Base-by-base conservation (phyloP, 2,113 vertebrate species). In the Gobius niger region DNA sequence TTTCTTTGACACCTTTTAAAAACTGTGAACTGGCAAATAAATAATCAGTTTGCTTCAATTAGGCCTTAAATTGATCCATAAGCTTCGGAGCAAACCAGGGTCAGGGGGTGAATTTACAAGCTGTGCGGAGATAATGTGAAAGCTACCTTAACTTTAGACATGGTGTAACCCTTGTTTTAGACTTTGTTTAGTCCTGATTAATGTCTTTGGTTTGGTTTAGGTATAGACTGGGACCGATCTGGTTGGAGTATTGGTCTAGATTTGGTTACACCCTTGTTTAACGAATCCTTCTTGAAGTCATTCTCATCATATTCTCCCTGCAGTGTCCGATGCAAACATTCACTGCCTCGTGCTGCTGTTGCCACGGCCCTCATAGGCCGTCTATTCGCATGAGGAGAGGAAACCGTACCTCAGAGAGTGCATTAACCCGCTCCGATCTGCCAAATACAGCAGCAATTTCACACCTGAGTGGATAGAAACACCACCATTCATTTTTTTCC, bases 371-470 rank as follows among this genome's bases (percentile, higher is more conserved):
- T 1, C 54, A 14, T 41, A 75, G 70, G 68, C 63, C 47, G 57
- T 44, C 34, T 8, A 49, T 80, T 46, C 24, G 52, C 63, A 44
- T 44, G 44, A 70, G 71, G 70, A 84, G 15, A 63, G 68, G 63
- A 84, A 76, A 62, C 47, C 24, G 63, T 62, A 63, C 76, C 80
- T 63, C 61, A 42, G 81, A 89, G 83, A 86, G 85, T 85, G 76
- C 87, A 86, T 90, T 89, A 91, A 89, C 86, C 84, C 53, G 41
- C 70, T 42, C 81, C 65, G 56, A 82, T 86, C 81, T 88, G 80
- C 84, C 90, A 90, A 88, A 90, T 84, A 80, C 87, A 87, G 83
- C 85, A 82, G 87, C 83, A 92, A 91, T 92, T 91, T 90, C 89
- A 89, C 85, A 90, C 86, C 87, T 84, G 83, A 88, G 80, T 77